A percentile compares a stretch with the other conserved stretches of the same genome.
Evolutionary conservation across 2,797 vertebrate genomes (phyloP).

Genomic region (Botia kubotai): DNA sequence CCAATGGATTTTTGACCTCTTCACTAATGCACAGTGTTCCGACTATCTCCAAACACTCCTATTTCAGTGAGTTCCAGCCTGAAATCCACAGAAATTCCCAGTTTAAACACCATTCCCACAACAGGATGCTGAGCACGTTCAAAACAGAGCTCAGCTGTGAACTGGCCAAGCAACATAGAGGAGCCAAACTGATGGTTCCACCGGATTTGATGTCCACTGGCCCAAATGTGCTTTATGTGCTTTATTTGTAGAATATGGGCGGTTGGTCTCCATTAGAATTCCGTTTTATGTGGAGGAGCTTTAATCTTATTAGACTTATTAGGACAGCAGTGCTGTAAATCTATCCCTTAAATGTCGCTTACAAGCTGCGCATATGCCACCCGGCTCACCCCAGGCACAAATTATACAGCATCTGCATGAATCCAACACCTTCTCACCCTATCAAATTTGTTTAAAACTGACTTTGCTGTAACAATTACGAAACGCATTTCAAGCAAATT

Average conservation of each 20-base stretch:
- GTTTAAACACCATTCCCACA: constrained; percentile 15
- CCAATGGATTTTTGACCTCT: constrained; percentile 77
- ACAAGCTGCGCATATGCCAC: constrained; percentile 37
- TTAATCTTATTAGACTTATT: constrained; percentile 36
- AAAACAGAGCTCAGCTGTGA: constrained; percentile 10
- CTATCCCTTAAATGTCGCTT: constrained; percentile 39
- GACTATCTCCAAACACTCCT: constrained; percentile 44
- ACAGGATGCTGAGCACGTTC: constrained; percentile 1
- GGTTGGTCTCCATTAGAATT: constrained; percentile 6
- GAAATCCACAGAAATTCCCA: constrained; percentile 31
- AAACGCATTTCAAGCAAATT: constrained; percentile 44
- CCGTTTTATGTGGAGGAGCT: constrained; percentile 16
- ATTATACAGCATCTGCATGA: constrained; percentile 50
- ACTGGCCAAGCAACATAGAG: constrained; percentile 22
- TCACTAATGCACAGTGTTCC: constrained; percentile 42
- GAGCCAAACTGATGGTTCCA: background rate
- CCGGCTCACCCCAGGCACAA: constrained; percentile 47
- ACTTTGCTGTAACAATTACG: constrained; percentile 52
- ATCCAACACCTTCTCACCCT: constrained; percentile 55
- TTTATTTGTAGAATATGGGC: constrained; percentile 12
- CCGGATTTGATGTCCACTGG: background rate
- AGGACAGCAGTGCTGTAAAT: constrained; percentile 34
- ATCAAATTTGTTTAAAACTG: constrained; percentile 53
- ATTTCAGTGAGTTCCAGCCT: constrained; percentile 17
- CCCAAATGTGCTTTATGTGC: constrained; percentile 32